These are phyloP conservation scores for Cheilosia impressa DNA, from an alignment of 2,888 invertebrate species.

Conservation along the genomic window DNA sequence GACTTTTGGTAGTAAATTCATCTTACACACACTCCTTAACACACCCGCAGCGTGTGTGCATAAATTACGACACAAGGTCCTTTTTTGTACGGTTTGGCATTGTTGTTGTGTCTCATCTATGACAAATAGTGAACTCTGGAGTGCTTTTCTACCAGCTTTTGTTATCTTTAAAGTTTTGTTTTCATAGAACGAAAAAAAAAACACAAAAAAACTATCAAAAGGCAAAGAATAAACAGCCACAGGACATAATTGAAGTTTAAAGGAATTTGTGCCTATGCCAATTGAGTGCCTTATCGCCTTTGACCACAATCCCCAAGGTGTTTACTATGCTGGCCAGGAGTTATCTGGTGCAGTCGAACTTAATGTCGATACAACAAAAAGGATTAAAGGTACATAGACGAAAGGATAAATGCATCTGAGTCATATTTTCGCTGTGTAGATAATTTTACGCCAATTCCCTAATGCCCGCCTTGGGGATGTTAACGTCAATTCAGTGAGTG, in stretches of 20 bases:
- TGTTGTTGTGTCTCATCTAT: constrained; percentile 65
- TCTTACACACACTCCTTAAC: constrained; percentile 50
- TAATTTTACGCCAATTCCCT: constrained; percentile 31
- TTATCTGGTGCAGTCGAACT: constrained; percentile 83
- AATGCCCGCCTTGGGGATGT: constrained; percentile 44
- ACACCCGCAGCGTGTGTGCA: constrained; percentile 64
- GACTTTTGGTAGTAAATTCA: constrained; percentile 54
- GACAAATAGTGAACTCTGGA: constrained; percentile 68
- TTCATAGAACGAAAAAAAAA: constrained; percentile 2
- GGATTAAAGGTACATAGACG: constrained; percentile 81
- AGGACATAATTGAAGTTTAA: constrained; percentile 56
- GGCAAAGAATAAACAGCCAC: constrained; percentile 37
- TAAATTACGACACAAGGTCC: constrained; percentile 66
- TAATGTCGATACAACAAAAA: constrained; percentile 82
- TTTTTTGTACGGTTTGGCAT: constrained; percentile 46
- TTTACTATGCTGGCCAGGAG: constrained; percentile 83
- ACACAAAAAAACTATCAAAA: not conserved
- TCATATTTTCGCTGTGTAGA: constrained; percentile 24
- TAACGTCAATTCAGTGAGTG: constrained; percentile 13
- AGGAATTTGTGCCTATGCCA: constrained; percentile 80
- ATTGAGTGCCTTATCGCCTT: constrained; percentile 84
- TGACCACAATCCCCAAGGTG: constrained; percentile 83
- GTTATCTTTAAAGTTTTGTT: constrained; percentile 14
- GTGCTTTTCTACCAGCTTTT: constrained; percentile 49
- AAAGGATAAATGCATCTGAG: constrained; percentile 15